A percentile compares a stretch with the other conserved stretches of the same genome.
Evolutionary conservation across 2,888 invertebrate genomes (phyloP).

Genomic region (Aproaerema taeniolella): DNA sequence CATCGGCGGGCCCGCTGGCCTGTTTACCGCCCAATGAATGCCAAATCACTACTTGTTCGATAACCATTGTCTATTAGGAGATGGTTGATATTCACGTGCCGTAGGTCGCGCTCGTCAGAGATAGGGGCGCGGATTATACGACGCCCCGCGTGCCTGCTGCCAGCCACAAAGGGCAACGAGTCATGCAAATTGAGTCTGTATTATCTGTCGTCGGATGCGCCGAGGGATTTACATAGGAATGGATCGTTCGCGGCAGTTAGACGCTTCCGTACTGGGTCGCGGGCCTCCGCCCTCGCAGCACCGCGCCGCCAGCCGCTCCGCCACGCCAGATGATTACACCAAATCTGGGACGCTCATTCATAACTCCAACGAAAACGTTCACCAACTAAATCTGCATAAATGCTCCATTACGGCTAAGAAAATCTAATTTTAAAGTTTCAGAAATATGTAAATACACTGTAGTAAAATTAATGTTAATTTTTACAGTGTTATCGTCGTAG

Average conservation of each 20-base stretch:
- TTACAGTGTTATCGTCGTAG: too few species aligned
- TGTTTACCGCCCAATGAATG: slow-evolving; percentile 36
- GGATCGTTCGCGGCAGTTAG: slow-evolving; percentile 54
- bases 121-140: slow-evolving; percentile 35
- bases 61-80: slow-evolving; percentile 44
- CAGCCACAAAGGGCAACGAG: slow-evolving; percentile 54
- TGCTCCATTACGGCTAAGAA: slow-evolving; percentile 47
- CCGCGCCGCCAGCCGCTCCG: slow-evolving; percentile 22
- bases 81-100: slow-evolving; percentile 45
- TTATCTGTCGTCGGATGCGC: slow-evolving; percentile 59
- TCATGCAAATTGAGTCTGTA: slow-evolving; percentile 65
- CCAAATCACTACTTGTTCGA: slow-evolving; percentile 45
- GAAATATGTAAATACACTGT: slow-evolving; percentile 27
- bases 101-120: slow-evolving; percentile 33
- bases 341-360: slow-evolving; percentile 61
- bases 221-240: slow-evolving; percentile 70
- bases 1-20: slow-evolving; percentile 22
- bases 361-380: slow-evolving; percentile 54
- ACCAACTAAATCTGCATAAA: slow-evolving; percentile 63
- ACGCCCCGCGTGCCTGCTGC: slow-evolving; percentile 35
- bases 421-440: slow-evolving; percentile 44
- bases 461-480: slow-evolving; percentile 11
- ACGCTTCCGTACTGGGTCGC: slow-evolving; percentile 43
- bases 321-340: slow-evolving; percentile 50
- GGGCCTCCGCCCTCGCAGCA: slow-evolving; percentile 22